These are phyloP conservation scores for Haemorhous mexicanus DNA, from an alignment of 2,113 vertebrate species.

Conservation along the genomic window DNA sequence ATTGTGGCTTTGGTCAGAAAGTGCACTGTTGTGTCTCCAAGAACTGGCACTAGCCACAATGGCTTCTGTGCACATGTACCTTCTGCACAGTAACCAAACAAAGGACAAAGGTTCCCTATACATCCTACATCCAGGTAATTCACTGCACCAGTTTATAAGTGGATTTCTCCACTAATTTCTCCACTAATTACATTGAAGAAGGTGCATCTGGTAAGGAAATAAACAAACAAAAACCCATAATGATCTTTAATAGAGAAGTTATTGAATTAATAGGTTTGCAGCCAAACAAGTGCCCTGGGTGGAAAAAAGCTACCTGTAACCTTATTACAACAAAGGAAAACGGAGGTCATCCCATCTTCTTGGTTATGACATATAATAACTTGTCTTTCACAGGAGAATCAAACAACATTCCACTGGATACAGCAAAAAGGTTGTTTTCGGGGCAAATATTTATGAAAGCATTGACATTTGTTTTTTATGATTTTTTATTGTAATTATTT, in stretches of 20 bases:
- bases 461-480: fast-evolving
- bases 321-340: background rate
- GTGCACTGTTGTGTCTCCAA: background rate
- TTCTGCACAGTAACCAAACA: background rate
- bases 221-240: background rate
- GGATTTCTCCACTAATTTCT: background rate
- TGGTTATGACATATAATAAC: background rate
- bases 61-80: background rate
- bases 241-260: background rate
- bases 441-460: background rate
- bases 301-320: background rate
- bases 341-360: background rate
- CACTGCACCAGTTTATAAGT: background rate
- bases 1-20: background rate
- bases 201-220: background rate
- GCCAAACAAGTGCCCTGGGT: background rate
- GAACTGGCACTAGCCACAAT: background rate
- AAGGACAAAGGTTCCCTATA: background rate
- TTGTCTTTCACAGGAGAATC: background rate
- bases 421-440: background rate
- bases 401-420: background rate
- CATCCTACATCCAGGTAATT: background rate
- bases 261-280: background rate
- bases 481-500: background rate
- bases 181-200: background rate